Percentiles rank a stretch among this genome's conserved stretches.
phyloP scores from a whole-genome alignment of 1,140 invertebrate species.

The Eumaeus atala region DNA sequence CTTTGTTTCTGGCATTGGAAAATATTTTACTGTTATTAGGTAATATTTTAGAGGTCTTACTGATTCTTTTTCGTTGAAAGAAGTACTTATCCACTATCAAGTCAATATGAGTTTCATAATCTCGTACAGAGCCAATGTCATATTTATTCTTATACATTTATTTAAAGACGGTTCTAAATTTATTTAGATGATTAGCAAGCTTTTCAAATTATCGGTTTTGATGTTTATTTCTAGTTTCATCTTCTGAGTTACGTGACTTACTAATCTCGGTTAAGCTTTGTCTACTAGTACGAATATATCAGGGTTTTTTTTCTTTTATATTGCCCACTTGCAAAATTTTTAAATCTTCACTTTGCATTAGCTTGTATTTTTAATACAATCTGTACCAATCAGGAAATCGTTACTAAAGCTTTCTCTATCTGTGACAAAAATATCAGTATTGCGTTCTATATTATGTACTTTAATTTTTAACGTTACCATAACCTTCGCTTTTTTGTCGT shows the following conservation, averaged over 20 bases:
- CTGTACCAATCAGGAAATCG: conserved; percentile 9
- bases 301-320: neutral
- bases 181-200: neutral
- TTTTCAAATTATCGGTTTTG: neutral
- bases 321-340: neutral
- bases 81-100: too few relatives aligned
- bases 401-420: conserved; percentile 4
- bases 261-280: neutral
- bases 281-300: conserved; percentile 5
- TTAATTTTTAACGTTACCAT: too few relatives aligned
- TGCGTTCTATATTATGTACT: too few relatives aligned
- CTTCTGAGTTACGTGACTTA: neutral
- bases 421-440: too few relatives aligned
- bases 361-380: too few relatives aligned
- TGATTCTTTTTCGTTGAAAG: too few relatives aligned
- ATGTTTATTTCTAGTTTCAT: conserved; percentile 11
- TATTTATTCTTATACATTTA: conserved; percentile 1
- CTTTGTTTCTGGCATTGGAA: conserved; percentile 16
- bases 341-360: neutral
- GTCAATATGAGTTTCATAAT: conserved; percentile 18
- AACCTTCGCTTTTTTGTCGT: too few relatives aligned
- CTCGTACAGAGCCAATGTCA: neutral
- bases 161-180: neutral
- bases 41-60: too few relatives aligned
- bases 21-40: conserved; percentile 19